phyloP scores from a whole-genome alignment of 2,113 vertebrate genomes.

The Bucco capensis region DNA sequence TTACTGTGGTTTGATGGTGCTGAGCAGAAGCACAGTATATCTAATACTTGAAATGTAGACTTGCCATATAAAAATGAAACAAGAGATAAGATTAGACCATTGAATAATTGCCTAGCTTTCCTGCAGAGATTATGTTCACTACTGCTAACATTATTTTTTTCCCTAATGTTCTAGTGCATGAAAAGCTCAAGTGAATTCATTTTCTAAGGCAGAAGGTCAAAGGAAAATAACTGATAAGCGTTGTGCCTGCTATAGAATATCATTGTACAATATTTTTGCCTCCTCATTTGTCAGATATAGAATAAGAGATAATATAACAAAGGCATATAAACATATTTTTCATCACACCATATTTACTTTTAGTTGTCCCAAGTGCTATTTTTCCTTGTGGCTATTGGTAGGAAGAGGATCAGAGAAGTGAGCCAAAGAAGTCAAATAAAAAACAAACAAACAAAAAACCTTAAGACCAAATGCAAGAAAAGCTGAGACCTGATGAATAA shows the following conservation, averaged over 20 bases:
- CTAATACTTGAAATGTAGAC: slow-evolving; percentile 74
- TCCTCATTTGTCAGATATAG: slow-evolving; percentile 58
- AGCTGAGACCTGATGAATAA: slow-evolving; percentile 71
- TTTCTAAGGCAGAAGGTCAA: slow-evolving; percentile 80
- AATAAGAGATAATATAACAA: slow-evolving; percentile 67
- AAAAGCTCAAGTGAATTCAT: slow-evolving; percentile 79
- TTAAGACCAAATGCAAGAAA: slow-evolving; percentile 51
- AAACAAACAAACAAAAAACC: neutral
- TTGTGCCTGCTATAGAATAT: slow-evolving; percentile 72
- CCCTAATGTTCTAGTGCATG: slow-evolving; percentile 65
- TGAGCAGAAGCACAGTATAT: slow-evolving; percentile 71
- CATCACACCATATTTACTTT: slow-evolving; percentile 9
- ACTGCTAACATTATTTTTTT: slow-evolving; percentile 76
- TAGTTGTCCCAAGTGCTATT: slow-evolving; percentile 30
- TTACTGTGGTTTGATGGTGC: slow-evolving; percentile 69
- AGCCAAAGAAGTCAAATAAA: slow-evolving; percentile 41
- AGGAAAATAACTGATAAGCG: slow-evolving; percentile 78
- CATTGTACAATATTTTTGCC: slow-evolving; percentile 56
- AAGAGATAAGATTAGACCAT: slow-evolving; percentile 77
- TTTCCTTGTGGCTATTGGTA: slow-evolving; percentile 44
- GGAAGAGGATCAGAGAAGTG: slow-evolving; percentile 48
- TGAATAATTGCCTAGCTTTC: slow-evolving; percentile 79
- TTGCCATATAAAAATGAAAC: slow-evolving; percentile 81
- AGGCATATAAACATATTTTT: slow-evolving; percentile 70
- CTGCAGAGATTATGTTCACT: slow-evolving; percentile 78